These are phyloP conservation scores for Reticulitermes speratus DNA, from an alignment of 1,140 invertebrate genomes.

Conservation along the genomic window DNA sequence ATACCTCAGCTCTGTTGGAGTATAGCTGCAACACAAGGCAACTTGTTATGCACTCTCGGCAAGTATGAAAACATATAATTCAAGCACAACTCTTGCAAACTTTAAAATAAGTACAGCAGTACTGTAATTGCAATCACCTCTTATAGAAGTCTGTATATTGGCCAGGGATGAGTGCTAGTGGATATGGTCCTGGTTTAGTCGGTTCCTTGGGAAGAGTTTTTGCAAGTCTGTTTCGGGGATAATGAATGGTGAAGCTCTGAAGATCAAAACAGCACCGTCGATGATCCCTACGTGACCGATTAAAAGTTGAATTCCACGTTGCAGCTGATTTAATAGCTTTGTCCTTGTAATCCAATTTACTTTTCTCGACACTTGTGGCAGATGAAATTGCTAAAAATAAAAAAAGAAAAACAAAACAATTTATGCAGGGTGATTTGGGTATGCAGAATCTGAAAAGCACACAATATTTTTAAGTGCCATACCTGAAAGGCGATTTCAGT, in stretches of 20 bases:
- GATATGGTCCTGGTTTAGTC: conserved; percentile 73
- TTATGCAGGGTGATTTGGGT: no score
- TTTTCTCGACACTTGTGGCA: conserved; percentile 53
- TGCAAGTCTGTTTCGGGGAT: conserved; percentile 53
- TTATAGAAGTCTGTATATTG: conserved; percentile 88
- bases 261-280: conserved; percentile 70
- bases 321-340: conserved; percentile 84
- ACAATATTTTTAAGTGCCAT: no score
- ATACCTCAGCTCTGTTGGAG: conserved; percentile 66
- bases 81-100: no score
- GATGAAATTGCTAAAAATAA: conserved; percentile 48
- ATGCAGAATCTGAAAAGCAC: no score
- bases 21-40: conserved; percentile 52
- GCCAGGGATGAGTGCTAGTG: conserved; percentile 86
- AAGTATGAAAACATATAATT: no score
- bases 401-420: not conserved
- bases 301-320: conserved; percentile 85
- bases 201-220: conserved; percentile 51
- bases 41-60: no score
- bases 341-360: conserved; percentile 70
- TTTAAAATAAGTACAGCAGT: no score
- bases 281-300: conserved; percentile 69
- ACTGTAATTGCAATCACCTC: conserved; percentile 49
- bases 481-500: no score
- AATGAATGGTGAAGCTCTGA: conserved; percentile 73